Evolutionary conservation across 2,797 vertebrate genomes (phyloP).

Genomic region (Hapalemur alaotrensis): DNA sequence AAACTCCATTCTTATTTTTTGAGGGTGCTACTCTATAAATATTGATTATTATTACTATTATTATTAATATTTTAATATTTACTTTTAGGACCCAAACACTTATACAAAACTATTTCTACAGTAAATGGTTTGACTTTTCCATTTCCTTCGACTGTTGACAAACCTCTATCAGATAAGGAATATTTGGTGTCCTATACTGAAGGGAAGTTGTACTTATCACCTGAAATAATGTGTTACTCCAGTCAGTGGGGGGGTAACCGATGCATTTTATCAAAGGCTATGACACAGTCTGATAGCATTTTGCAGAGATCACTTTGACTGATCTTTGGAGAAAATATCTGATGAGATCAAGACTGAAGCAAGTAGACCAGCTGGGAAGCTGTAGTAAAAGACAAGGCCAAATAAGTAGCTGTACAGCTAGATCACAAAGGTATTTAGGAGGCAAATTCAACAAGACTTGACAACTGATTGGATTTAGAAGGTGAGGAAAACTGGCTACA

Average conservation of each 20-base stretch:
- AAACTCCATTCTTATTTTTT: background rate
- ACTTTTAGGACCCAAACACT: background rate
- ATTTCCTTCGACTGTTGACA: background rate
- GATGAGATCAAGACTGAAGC: background rate
- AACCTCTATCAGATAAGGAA: background rate
- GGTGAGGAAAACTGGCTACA: background rate
- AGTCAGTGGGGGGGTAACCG: background rate
- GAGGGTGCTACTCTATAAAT: background rate
- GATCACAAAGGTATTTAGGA: background rate
- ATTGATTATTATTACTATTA: background rate
- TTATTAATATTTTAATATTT: background rate
- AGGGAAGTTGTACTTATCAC: background rate
- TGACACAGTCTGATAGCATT: background rate
- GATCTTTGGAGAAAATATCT: background rate
- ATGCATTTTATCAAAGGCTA: constrained; percentile 10
- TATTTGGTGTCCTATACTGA: background rate
- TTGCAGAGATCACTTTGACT: background rate
- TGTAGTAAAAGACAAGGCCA: background rate
- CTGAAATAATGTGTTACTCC: background rate
- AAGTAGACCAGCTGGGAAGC: background rate
- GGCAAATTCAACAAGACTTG: background rate
- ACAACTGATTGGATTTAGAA: background rate
- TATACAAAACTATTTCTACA: background rate
- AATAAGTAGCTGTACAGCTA: background rate
- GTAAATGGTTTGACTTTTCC: background rate